Base-by-base conservation (phyloP, 2,888 invertebrate species). In the Eupithecia subumbrata region DNA sequence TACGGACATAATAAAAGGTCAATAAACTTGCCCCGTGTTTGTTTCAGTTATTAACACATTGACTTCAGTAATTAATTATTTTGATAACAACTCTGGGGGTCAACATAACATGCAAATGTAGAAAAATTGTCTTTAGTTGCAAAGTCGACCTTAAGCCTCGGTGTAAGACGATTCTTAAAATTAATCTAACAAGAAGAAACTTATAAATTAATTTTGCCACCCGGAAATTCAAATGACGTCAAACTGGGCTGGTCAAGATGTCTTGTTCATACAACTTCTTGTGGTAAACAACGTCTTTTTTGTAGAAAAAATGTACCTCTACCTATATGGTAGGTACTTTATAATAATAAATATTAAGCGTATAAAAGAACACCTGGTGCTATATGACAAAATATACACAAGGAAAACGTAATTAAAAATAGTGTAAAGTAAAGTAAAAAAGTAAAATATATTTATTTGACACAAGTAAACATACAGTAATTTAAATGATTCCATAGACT, bases 211-310 rank as follows among this genome's bases (percentile, higher is more conserved):
- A 12, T 25, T 14, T 5, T 25, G 56, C 22, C 12, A 60, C 14
- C 60, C 60, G 60, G 60, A 60, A 22, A 60, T 60, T 25, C 0
- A 25, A 60, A 60, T 60, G 60, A 60, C 60, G 60, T 60, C 60
- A 60, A 25, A 60, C 60, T 14, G 60, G 22, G 25, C 22, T 14
- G 25, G 25, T 60, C 25, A 25, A 60, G 60, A 60, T 25, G 25
- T 60, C 60, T 60, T 60, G 25, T 60, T 60, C 60, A 60, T 5
- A 60, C 60, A 60, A 60, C n/a, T 60, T 60, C 12, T 60, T 11
- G 25, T 60, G 25, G 25, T 60, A 60, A 60, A 60, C 60, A 60
- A 60, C 60, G 12, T 0, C 60, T 60, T 60, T 25, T 60, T 60
- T 56, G 1, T 60, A 60, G 12, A 60, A 25, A 60, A 60, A 4